These are phyloP conservation scores for Protomyctophum bolini DNA, from an alignment of 2,113 vertebrate genomes.

Conservation along the genomic window DNA sequence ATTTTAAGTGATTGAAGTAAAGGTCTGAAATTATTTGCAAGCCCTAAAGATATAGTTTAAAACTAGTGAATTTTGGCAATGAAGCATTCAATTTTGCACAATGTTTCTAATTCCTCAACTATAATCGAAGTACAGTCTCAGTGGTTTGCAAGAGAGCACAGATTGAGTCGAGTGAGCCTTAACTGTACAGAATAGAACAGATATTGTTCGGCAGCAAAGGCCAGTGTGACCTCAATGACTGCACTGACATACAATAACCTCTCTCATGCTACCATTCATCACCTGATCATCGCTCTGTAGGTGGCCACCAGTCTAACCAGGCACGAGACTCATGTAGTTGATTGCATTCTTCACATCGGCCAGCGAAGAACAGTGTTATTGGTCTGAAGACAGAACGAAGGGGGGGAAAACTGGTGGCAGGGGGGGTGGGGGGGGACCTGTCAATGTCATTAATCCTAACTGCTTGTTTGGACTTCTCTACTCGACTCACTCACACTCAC, in stretches of 20 bases:
- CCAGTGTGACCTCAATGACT: slow-evolving; percentile 31
- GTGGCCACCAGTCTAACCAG: slow-evolving; percentile 49
- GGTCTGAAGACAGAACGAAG: slow-evolving; percentile 47
- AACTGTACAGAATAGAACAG: slow-evolving; percentile 5
- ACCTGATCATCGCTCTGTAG: slow-evolving; percentile 40
- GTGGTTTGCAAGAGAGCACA: slow-evolving; percentile 12
- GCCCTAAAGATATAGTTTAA: slow-evolving; percentile 32
- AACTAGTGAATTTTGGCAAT: slow-evolving; percentile 40
- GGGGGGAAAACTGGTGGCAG: too few relatives aligned
- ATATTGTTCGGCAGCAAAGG: slow-evolving; percentile 26
- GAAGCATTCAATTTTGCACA: slow-evolving; percentile 26
- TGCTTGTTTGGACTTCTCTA: slow-evolving; percentile 66
- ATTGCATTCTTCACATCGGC: slow-evolving; percentile 64
- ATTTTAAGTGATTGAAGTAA: slow-evolving; percentile 64
- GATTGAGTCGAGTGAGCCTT: not conserved
- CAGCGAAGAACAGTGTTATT: slow-evolving; percentile 40
- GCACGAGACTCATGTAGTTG: slow-evolving; percentile 49
- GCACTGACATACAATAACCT: slow-evolving; percentile 11
- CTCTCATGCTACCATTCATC: slow-evolving; percentile 38
- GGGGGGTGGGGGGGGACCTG: slow-evolving; percentile 9
- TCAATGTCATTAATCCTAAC: slow-evolving; percentile 65
- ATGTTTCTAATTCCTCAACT: slow-evolving; percentile 35
- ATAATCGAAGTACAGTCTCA: slow-evolving; percentile 20
- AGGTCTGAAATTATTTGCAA: slow-evolving; percentile 60
- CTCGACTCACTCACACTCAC: slow-evolving; percentile 52